These are phyloP conservation scores for Drosophila putrida DNA, from an alignment of 2,888 invertebrate genomes.

Conservation along the genomic window DNA sequence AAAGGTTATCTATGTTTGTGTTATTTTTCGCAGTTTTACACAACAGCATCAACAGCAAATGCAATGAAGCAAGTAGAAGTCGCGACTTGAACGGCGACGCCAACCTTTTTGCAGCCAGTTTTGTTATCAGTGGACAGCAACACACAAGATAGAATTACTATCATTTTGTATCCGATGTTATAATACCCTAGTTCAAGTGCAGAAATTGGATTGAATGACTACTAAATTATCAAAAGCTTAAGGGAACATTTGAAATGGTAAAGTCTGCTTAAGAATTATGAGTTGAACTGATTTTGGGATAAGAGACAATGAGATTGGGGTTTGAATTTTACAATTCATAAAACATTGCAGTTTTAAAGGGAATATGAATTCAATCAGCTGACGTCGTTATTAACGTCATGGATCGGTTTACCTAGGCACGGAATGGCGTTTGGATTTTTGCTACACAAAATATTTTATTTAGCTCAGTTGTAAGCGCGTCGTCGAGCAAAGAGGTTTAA, in stretches of 20 bases:
- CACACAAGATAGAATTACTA: constrained; percentile 13
- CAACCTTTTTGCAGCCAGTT: constrained; percentile 21
- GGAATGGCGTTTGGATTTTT: constrained; percentile 28
- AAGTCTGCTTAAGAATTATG: neutral
- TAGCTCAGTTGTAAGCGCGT: constrained; percentile 56
- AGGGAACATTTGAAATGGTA: neutral
- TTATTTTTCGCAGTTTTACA: constrained; percentile 52
- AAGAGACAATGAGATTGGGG: neutral
- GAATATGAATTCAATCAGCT: constrained; percentile 18
- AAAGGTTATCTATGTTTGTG: constrained; percentile 74
- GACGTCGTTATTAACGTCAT: constrained; percentile 25
- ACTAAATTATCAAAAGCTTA: neutral
- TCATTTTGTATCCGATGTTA: neutral
- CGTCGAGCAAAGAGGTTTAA: constrained; percentile 60
- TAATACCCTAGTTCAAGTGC: constrained; percentile 7
- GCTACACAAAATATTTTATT: constrained; percentile 48
- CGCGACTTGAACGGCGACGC: constrained; percentile 6
- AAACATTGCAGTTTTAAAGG: constrained; percentile 11
- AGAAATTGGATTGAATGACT: neutral
- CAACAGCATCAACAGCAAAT: constrained; percentile 27
- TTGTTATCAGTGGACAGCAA: constrained; percentile 62
- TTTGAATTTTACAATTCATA: neutral
- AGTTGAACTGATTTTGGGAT: neutral
- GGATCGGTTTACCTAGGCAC: constrained; percentile 43
- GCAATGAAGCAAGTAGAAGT: constrained; percentile 14